These are phyloP conservation scores for Myathropa florea DNA, from an alignment of 2,888 invertebrate genomes.

Conservation along the genomic window DNA sequence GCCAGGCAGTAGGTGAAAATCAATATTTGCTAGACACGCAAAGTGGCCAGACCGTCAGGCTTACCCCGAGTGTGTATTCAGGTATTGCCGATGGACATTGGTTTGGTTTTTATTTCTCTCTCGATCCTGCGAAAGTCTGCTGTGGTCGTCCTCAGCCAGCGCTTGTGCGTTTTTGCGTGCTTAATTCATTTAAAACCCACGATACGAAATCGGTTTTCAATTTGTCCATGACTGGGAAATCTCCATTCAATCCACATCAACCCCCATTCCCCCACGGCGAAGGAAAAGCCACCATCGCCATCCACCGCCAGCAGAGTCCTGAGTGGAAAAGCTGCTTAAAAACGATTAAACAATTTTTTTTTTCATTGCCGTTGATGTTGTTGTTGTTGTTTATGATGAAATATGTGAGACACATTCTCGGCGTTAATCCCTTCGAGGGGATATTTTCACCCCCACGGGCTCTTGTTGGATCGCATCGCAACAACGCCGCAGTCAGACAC, in stretches of 20 bases:
- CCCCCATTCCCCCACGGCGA: too few species aligned
- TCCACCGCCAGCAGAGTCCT: neutral
- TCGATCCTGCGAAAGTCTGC: neutral
- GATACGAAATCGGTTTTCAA: conserved; percentile 40
- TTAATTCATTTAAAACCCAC: conserved; percentile 44
- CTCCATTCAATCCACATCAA: neutral
- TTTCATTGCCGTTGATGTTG: neutral
- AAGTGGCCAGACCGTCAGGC: conserved; percentile 21
- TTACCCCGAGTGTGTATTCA: conserved; percentile 14
- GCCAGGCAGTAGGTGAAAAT: neutral
- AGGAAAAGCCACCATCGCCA: neutral
- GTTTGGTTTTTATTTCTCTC: neutral
- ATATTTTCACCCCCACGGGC: neutral
- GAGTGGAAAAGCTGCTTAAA: conserved; percentile 40
- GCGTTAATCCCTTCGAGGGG: neutral
- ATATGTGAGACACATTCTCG: conserved; percentile 25
- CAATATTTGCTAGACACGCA: conserved; percentile 49
- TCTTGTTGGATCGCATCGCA: neutral
- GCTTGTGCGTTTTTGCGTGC: conserved; percentile 1
- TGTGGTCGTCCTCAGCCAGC: neutral
- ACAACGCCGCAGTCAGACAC: neutral
- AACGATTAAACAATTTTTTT: conserved; percentile 30
- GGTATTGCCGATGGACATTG: neutral
- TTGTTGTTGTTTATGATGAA: conserved; percentile 19
- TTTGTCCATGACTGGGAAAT: conserved; percentile 3